Base-by-base conservation (phyloP, 2,888 invertebrate genomes). In the Oithona nana region DNA sequence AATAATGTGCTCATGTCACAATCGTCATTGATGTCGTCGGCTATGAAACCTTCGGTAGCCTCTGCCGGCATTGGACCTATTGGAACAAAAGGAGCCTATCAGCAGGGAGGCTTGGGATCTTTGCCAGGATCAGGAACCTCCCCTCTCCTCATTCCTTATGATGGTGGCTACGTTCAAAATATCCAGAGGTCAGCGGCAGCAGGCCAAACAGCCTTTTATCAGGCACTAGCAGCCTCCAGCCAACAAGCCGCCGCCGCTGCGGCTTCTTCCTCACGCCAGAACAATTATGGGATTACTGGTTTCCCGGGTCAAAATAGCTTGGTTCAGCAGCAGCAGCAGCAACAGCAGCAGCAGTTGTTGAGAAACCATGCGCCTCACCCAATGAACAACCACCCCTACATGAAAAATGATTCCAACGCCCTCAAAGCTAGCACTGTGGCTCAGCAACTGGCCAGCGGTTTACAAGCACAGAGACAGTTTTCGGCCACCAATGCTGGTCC, bases 51-150 rank as follows among this genome's bases (percentile, higher is more conserved):
- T 6, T 39, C 39, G 39, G 39, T 39, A 16, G 39, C 16, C 39
- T 11, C 39, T 39, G 6, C 39, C 8, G 39, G 39, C 39, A 84
- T 88, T 68, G 87, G 87, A 66, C 86, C 88, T 64, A 88, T 88
- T 68, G 87, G 88, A 71, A 79, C 80, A 4, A 80, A 80, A 70
- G 78, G 55, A 16, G 28, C 56, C 29, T 63, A 57, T 48, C 60
- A 64, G 54, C 31, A 55, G 48, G 64, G 79, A 79, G 68, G 65
- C 65, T 39, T 65, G 64, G 63, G 64, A 63, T n/a, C n/a, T n/a
- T n/a, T n/a, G n/a, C n/a, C n/a, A n/a, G 31, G 58, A 66, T 11
- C 77, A 77, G 3, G 78, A 78, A 66, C 78, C 78, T 66, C 76
- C 75, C 58, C 79, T 78, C 68, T 77, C 77, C 26, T 78, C 74